These are phyloP conservation scores for Tautogolabrus adspersus DNA, from an alignment of 2,113 vertebrate genomes.

Conservation along the genomic window DNA sequence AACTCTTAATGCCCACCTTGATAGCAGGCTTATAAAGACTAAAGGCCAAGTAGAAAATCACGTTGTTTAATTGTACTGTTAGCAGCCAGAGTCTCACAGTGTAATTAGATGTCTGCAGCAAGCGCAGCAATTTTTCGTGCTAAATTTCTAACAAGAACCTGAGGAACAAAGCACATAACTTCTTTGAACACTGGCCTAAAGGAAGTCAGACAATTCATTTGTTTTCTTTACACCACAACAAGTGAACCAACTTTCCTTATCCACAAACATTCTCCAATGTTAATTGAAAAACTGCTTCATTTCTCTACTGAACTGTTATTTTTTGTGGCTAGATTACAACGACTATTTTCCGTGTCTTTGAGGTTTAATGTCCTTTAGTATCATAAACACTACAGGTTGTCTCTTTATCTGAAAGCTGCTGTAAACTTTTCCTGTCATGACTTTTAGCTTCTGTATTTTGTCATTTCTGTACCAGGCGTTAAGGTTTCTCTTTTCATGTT, in stretches of 20 bases:
- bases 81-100: neutral
- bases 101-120: constrained; percentile 15
- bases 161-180: constrained; percentile 6
- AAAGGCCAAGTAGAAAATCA: neutral
- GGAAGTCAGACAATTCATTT: constrained; percentile 1
- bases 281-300: neutral
- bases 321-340: no score
- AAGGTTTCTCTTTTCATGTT: neutral
- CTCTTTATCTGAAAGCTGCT: no score
- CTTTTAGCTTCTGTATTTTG: neutral
- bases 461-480: neutral
- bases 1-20: neutral
- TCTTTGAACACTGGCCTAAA: neutral
- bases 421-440: neutral
- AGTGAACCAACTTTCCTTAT: neutral
- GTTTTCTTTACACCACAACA: neutral
- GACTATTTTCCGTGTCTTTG: neutral
- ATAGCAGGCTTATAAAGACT: constrained; percentile 6
- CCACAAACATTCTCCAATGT: neutral
- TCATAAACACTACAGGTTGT: no score
- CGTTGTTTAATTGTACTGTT: constrained; percentile 16
- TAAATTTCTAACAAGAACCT: constrained; percentile 21
- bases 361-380: neutral
- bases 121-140: constrained; percentile 14
- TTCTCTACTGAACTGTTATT: neutral